Evolutionary conservation across 2,888 invertebrate genomes (phyloP), one percentile per base, ranked within the genome.

Genomic region (Caenorhabditis angaria): DNA sequence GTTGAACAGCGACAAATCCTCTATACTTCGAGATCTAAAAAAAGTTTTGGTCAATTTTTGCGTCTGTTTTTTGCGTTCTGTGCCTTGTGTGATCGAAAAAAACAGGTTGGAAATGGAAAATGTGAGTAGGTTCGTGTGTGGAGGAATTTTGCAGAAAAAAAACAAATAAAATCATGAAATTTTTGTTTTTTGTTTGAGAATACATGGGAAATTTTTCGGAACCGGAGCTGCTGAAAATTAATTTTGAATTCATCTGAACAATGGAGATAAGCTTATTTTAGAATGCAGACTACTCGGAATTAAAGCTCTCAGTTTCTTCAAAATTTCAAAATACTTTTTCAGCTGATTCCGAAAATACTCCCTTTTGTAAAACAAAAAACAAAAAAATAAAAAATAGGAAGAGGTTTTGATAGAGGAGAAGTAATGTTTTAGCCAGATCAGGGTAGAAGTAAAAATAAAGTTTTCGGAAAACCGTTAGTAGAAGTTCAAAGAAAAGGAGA

Each of bases 1-100:
- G 86, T 87, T 87, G 80, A 87, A 87, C 64, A 87, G 82, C 64
- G 85, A 87, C 70, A 86, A 78, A 72, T 87, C 87, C 77, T 87
- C 86, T 75, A 86, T 86, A 78, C 83, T 83, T 65, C 86, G 82
- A 61, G 86, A 87, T 79, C 86, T 87, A 76, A 81, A 84, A 81
- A 69, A 74, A 66, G 61, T 55, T 61, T 32, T 14, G 18, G 18
- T 41, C 10, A 12, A 41, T 41, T 12, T 41, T 41, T 41, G 6
- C 18, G 41, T 41, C 3, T 41, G 10, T 12, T 12, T 14, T 10
- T 3, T 3, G 41, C 3, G 14, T 41, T 5, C 3, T 41, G 41
- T 41, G 41, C 41, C 41, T 41, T 41, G 41, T 41, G 41, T 12
- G 18, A 41, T 14, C 41, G 18, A 84, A 81, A 66, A 66, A 61